Conservation (phyloP, 1,140 invertebrate genomes). For the Andricus grossulariae region DNA sequence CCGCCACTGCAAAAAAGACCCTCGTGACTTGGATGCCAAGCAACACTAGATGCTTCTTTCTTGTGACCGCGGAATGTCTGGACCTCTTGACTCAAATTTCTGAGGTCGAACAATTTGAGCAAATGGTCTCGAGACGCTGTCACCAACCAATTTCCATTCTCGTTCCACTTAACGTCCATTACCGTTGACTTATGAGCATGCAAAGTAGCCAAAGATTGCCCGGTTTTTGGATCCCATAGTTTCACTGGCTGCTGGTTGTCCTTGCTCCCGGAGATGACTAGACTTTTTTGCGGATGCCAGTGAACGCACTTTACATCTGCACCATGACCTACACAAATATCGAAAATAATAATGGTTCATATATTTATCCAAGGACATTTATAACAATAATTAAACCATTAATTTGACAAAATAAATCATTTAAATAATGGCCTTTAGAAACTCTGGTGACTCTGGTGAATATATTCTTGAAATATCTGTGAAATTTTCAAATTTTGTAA, state of each 20-base stretch:
- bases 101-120: constrained; percentile 98
- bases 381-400: constrained; percentile 13
- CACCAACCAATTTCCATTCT: constrained; percentile 99
- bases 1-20: constrained; percentile 97
- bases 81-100: constrained; percentile 94
- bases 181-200: constrained; percentile 99
- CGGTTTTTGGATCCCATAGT: constrained; percentile 98
- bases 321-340: constrained; percentile 88
- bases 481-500: no score
- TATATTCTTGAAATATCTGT: no score
- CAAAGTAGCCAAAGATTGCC: constrained; percentile 89
- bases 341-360: background rate
- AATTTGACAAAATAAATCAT: background rate
- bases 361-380: background rate
- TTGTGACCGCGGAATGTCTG: constrained; percentile 99
- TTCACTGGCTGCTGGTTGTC: constrained; percentile 99
- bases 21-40: constrained; percentile 99
- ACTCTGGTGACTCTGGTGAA: no score
- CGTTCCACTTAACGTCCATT: constrained; percentile 99
- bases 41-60: constrained; percentile 97
- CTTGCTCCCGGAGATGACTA: constrained; percentile 98
- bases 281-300: constrained; percentile 98
- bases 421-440: no score
- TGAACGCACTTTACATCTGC: constrained; percentile 99
- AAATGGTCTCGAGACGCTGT: constrained; percentile 98